Percentiles rank a stretch among this genome's conserved stretches.
phyloP scores from a whole-genome alignment of 2,113 vertebrate species.

The Pandion haliaetus region DNA sequence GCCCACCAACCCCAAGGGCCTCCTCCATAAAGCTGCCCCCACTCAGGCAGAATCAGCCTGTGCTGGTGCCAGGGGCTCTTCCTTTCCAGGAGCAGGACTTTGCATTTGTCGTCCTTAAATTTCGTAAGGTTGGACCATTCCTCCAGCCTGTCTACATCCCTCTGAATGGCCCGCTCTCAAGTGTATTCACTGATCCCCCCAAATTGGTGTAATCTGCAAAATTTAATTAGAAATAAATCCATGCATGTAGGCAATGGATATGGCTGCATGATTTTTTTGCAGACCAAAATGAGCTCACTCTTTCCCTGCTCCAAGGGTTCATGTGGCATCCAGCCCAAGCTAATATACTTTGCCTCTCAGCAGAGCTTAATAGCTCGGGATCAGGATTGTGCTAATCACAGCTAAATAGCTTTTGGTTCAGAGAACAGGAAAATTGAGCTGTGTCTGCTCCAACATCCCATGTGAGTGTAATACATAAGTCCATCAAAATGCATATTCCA shows the following conservation, averaged over 20 bases:
- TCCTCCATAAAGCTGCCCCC: neutral
- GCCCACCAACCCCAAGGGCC: neutral
- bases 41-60: neutral
- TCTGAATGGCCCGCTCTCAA: neutral
- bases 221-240: neutral
- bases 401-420: slow-evolving; percentile 5
- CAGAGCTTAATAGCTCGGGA: neutral
- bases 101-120: neutral
- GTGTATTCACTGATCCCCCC: neutral
- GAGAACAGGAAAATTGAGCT: neutral
- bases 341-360: neutral
- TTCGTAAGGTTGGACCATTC: neutral
- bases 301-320: neutral
- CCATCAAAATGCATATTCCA: neutral
- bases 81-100: neutral
- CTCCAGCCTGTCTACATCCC: neutral
- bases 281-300: neutral
- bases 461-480: neutral
- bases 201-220: neutral
- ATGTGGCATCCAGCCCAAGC: neutral
- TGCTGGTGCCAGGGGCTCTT: neutral
- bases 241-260: neutral
- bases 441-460: neutral
- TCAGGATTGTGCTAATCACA: neutral
- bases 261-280: neutral